Conservation (phyloP, 35 echinoderm and acorn worm species). For the Hemicentrotus pulcherrimus region DNA sequence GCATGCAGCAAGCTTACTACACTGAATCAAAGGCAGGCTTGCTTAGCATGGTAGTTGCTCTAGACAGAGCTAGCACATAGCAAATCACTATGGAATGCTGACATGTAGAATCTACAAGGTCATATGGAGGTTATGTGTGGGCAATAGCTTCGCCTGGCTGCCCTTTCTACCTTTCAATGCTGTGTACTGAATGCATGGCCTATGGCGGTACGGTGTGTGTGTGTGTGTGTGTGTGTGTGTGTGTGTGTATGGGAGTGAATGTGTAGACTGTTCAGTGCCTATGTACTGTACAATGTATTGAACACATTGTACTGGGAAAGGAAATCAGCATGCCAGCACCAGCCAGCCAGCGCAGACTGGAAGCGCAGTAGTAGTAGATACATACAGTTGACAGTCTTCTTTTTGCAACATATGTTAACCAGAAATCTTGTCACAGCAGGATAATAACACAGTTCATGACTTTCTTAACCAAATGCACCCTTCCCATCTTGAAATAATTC, state of each 20-base stretch:
- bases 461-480: not conserved
- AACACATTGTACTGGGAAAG: not conserved
- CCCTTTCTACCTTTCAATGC: constrained; percentile 35
- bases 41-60: constrained; percentile 2
- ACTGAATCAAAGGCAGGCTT: not conserved
- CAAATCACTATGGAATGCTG: constrained; percentile 51
- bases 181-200: not conserved
- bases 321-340: constrained; percentile 29
- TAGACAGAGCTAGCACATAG: not conserved
- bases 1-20: not conserved
- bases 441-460: not conserved
- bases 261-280: not conserved
- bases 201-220: not conserved
- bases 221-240: not conserved
- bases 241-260: not conserved
- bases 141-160: constrained; percentile 47
- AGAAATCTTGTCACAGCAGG: not conserved
- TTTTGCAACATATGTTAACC: constrained; percentile 32
- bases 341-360: not conserved
- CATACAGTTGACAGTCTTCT: not conserved
- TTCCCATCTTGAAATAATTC: not conserved
- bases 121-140: constrained; percentile 52
- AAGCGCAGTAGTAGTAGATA: not conserved
- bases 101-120: constrained; percentile 43
- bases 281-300: not conserved